A percentile compares a stretch with the other conserved stretches of the same genome.
Conservation (phyloP, 1,140 invertebrate genomes). For the Nilaparvata lugens region DNA sequence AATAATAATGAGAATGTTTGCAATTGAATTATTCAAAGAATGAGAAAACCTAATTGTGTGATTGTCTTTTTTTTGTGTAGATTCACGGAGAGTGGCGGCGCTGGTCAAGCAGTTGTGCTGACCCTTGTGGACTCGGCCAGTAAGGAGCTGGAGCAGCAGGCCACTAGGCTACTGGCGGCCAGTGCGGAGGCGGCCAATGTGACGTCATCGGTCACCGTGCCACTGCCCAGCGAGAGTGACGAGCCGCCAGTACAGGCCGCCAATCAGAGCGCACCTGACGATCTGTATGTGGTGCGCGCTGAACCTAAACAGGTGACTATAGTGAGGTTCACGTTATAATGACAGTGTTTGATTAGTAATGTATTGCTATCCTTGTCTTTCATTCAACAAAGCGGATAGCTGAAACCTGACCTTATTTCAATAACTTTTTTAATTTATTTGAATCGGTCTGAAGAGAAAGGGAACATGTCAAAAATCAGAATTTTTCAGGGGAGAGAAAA, state of each 20-base stretch:
- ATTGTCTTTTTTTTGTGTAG: conserved; percentile 43
- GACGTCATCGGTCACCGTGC: conserved; percentile 13
- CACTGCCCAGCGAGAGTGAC: conserved; percentile 9
- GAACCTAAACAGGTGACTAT: conserved; percentile 30
- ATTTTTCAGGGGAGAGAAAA: no score
- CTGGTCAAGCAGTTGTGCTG: conserved; percentile 48
- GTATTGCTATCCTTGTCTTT: no score
- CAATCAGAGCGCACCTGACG: conserved; percentile 18
- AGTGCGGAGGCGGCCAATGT: conserved; percentile 9
- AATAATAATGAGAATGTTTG: no score
- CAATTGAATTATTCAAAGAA: no score
- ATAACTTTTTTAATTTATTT: no score
- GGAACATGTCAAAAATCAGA: no score
- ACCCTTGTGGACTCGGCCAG: conserved; percentile 50
- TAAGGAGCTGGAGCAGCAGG: conserved; percentile 40
- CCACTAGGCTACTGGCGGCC: conserved; percentile 14
- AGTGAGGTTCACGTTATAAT: no score
- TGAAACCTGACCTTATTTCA: no score
- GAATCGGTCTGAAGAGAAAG: no score
- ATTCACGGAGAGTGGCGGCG: conserved; percentile 51
- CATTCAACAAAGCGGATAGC: no score
- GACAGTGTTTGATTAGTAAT: no score
- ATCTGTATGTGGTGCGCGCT: conserved; percentile 32
- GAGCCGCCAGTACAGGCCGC: background rate
- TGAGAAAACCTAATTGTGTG: no score